Evolutionary conservation across 2,888 invertebrate genomes (phyloP).

Genomic region (Malthinus flaveolus): DNA sequence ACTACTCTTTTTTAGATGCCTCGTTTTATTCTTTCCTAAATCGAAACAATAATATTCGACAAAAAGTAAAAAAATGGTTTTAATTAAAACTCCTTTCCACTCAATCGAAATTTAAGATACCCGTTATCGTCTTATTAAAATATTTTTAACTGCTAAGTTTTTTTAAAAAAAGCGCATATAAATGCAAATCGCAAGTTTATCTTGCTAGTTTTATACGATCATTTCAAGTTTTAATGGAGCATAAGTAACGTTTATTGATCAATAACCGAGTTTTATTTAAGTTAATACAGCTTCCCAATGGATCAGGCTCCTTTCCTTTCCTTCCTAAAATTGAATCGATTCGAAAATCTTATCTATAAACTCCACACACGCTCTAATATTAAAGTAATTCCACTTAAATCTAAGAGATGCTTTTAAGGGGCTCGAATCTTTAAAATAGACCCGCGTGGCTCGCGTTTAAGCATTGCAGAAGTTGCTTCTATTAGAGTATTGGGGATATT

Average conservation of each 20-base stretch:
- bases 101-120: slow-evolving; percentile 28
- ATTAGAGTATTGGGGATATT: too few relatives aligned
- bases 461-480: too few relatives aligned
- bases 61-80: slow-evolving; percentile 31
- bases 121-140: slow-evolving; percentile 39
- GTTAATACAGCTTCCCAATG: slow-evolving; percentile 35
- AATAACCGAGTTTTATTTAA: slow-evolving; percentile 42
- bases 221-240: slow-evolving; percentile 48
- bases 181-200: slow-evolving; percentile 51
- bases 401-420: too few relatives aligned
- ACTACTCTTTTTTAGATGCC: slow-evolving; percentile 19
- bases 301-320: slow-evolving; percentile 27
- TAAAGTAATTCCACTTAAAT: too few relatives aligned
- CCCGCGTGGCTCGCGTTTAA: too few relatives aligned
- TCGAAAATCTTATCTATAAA: slow-evolving; percentile 10
- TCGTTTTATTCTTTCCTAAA: slow-evolving; percentile 31
- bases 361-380: not conserved
- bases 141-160: slow-evolving; percentile 39
- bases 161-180: slow-evolving; percentile 43
- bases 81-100: slow-evolving; percentile 35
- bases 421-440: too few relatives aligned
- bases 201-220: slow-evolving; percentile 46
- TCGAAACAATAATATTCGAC: slow-evolving; percentile 29
- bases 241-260: slow-evolving; percentile 47
- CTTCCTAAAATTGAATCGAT: slow-evolving; percentile 27